Conservation (phyloP, 2,113 vertebrate genomes). For the Amia ocellicauda region DNA sequence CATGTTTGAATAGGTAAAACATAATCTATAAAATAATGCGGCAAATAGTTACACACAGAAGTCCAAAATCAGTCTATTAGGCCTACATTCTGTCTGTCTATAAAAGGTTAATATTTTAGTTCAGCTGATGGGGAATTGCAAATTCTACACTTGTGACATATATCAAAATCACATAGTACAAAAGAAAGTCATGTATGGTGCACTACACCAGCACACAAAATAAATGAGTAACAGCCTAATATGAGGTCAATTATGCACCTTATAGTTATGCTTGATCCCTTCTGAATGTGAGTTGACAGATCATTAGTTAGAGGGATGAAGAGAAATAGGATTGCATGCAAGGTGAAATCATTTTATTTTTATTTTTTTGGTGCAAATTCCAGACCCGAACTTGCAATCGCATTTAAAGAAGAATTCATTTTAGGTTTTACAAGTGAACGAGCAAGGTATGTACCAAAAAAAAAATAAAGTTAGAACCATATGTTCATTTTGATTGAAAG, state of each 20-base stretch:
- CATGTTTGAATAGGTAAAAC: no score
- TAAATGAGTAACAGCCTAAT: no score
- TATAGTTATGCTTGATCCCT: background rate
- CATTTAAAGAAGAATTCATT: conserved; percentile 53
- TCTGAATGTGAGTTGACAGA: background rate
- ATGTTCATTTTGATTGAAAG: conserved; percentile 65
- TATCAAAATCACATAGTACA: background rate
- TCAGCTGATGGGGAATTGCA: background rate
- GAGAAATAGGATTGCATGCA: conserved; percentile 45
- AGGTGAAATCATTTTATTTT: conserved; percentile 58
- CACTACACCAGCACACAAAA: no score
- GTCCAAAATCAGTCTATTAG: no score
- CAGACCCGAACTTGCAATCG: conserved; percentile 36
- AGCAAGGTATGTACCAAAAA: conserved; percentile 62
- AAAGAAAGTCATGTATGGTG: background rate
- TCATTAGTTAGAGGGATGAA: conserved; percentile 2
- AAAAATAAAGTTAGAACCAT: conserved; percentile 68
- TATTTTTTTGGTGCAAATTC: no score
- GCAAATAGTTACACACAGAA: no score
- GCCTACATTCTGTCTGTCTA: no score
- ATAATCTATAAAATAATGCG: no score
- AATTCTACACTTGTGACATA: background rate
- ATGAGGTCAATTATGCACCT: background rate
- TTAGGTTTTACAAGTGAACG: conserved; percentile 53
- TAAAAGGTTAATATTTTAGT: no score